These are phyloP conservation scores for Haplochromis vanheusdeni DNA, from an alignment of 2,113 vertebrate genomes.

Conservation along the genomic window DNA sequence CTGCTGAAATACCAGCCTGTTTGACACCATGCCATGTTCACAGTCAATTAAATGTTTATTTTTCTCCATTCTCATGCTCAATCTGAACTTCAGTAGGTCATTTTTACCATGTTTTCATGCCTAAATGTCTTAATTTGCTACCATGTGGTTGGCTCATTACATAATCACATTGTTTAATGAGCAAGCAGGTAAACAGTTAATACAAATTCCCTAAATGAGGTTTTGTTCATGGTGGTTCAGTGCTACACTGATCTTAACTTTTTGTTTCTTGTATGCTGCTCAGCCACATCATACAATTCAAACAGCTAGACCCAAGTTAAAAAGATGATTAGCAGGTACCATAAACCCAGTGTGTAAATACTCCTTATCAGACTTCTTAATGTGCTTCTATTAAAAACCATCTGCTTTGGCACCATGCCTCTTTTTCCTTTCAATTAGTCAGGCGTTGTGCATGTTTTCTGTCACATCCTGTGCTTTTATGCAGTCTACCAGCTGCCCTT, in stretches of 20 bases:
- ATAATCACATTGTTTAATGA: neutral
- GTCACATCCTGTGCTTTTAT: constrained; percentile 7
- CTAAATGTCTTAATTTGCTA: neutral
- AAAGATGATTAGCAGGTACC: neutral
- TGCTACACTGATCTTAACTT: neutral
- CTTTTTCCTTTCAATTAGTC: neutral
- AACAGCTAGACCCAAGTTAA: neutral
- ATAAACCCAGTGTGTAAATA: neutral
- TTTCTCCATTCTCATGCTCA: neutral
- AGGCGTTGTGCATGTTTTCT: neutral
- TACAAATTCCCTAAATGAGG: neutral
- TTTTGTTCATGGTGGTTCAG: neutral
- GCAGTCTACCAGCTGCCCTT: neutral
- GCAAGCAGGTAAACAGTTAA: neutral
- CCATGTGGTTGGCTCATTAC: neutral
- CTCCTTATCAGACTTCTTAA: neutral
- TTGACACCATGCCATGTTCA: neutral
- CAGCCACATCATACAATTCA: neutral
- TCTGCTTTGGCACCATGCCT: neutral
- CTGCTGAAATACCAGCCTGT: neutral
- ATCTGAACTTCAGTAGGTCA: neutral
- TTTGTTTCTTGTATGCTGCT: neutral
- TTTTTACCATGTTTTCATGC: neutral
- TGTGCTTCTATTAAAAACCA: neutral
- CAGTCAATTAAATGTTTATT: neutral